These are phyloP conservation scores for Babyrousa celebensis DNA, from an alignment of 2,797 vertebrate species.

Conservation along the genomic window DNA sequence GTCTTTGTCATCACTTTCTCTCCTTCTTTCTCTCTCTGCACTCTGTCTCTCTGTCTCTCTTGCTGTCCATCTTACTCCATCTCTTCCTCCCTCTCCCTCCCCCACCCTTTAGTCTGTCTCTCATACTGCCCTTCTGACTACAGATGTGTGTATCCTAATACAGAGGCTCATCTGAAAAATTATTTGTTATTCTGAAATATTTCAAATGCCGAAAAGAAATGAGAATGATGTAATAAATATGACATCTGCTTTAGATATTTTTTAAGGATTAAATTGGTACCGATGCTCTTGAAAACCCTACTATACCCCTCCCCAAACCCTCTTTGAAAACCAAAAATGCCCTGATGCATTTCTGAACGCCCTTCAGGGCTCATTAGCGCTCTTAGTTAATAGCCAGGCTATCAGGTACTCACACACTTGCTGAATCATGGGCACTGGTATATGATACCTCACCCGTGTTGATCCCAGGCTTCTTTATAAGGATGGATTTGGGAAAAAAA, in stretches of 20 bases:
- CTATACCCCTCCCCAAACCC: background rate
- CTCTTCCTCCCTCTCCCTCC: background rate
- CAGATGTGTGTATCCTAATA: background rate
- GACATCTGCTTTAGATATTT: background rate
- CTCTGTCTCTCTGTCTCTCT: background rate
- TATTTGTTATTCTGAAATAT: background rate
- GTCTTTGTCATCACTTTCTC: background rate
- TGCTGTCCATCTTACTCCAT: background rate
- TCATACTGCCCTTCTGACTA: background rate
- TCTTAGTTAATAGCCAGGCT: background rate
- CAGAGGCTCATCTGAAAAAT: background rate
- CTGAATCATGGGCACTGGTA: background rate
- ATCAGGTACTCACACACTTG: background rate
- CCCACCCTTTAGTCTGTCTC: background rate
- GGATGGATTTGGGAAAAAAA: background rate
- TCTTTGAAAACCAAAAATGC: background rate
- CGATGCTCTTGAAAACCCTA: background rate
- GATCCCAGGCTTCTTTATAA: background rate
- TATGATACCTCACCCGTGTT: background rate
- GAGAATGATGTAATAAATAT: background rate
- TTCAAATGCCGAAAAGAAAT: slow-evolving; percentile 41
- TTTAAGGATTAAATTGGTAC: background rate
- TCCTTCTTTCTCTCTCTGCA: background rate
- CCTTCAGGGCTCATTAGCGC: background rate
- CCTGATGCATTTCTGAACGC: background rate